Conservation (phyloP, 2,113 vertebrate genomes). For the Mionectes macconnelli region DNA sequence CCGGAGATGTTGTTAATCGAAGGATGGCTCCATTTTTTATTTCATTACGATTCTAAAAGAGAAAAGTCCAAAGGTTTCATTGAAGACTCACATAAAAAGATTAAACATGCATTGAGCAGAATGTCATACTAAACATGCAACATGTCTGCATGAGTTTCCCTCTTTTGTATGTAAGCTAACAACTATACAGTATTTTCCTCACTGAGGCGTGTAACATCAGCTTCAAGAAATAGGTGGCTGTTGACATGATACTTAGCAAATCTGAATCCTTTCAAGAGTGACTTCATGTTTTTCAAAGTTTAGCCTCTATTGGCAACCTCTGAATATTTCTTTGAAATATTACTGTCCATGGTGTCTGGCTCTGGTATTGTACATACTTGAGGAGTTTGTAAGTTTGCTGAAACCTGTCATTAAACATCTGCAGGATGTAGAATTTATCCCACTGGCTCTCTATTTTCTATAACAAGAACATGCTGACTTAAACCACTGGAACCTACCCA, state of each 20-base stretch:
- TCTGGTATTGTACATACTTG: neutral
- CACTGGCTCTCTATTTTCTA: constrained; percentile 21
- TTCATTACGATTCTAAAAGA: constrained; percentile 93
- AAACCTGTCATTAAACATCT: constrained; percentile 68
- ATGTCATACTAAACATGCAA: neutral
- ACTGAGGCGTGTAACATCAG: neutral
- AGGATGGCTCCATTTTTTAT: constrained; percentile 98
- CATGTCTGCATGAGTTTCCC: neutral
- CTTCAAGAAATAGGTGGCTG: neutral
- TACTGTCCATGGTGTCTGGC: neutral
- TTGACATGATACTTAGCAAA: neutral
- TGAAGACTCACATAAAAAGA: neutral
- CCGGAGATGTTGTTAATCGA: constrained; percentile 91
- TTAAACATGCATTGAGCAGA: neutral
- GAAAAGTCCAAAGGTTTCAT: constrained; percentile 23
- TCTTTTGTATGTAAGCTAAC: neutral
- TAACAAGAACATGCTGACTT: constrained; percentile 57
- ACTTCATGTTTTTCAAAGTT: constrained; percentile 8
- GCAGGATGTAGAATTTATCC: constrained; percentile 28
- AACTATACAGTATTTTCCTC: neutral
- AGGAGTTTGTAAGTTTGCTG: neutral
- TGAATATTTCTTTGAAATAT: neutral
- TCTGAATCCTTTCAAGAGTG: neutral
- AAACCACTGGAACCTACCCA: constrained; percentile 36
- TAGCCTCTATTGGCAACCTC: neutral